Evolutionary conservation across 2,797 vertebrate genomes (phyloP), one percentile per base, ranked within the genome.

Genomic region (Eulemur rubriventer): DNA sequence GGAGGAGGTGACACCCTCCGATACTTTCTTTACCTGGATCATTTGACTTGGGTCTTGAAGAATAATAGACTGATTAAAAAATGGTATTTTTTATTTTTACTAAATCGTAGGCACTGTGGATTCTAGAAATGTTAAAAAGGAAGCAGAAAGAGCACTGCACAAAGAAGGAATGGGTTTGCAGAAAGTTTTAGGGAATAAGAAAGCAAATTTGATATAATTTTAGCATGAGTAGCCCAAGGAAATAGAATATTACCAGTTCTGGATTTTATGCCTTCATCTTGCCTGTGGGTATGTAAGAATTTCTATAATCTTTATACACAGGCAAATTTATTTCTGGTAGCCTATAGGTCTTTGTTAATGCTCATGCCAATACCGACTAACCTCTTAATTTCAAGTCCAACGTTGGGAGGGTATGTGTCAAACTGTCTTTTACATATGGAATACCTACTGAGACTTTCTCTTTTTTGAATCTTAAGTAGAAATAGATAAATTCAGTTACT

Each of bases 171-270:
- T 72, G 46, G 38, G 89, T 92, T 81, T 84, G 13, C 38, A 79
- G 78, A 79, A 81, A 52, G 30, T 78, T 72, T 96, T 59, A 41
- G 61, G 65, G 35, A 81, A 55, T 79, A 67, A 94, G 28, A 75
- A 86, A 76, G 38, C 35, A 93, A 63, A 76, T 80, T 80, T 75
- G n/a, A 89, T 89, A 70, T 63, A 70, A 80, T 93, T 83, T 89
- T 87, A 88, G 20, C 24, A 22, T 90, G 24, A 20, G 7, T 84
- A 81, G 70, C 84, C 83, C 12, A 88, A 92, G 52, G 46, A 63
- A 91, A 59, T 84, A 55, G 22, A 81, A 67, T 57, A 35, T 82
- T 67, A 67, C 46, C 24, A 20, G 46, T 82, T 76, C 70, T 83
- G 33, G 67, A 90, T 92, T 95, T 69, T 69, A 73, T 57, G 22